Conservation (phyloP, 2,113 vertebrate species). For the Leptosomus discolor region DNA sequence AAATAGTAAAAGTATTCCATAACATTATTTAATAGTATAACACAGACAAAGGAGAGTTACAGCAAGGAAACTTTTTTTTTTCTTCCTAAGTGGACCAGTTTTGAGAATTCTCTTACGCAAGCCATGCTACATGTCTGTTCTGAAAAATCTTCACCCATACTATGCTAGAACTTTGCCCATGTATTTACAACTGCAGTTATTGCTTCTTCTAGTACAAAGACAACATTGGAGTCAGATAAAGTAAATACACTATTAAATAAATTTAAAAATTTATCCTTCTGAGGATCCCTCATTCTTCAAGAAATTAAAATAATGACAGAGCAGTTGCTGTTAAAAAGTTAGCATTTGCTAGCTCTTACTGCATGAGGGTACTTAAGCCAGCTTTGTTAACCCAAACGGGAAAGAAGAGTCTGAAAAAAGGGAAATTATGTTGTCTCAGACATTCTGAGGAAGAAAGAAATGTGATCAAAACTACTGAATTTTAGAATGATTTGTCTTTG, state of each 20-base stretch:
- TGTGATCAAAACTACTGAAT: neutral
- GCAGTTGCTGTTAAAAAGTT: conserved; percentile 7
- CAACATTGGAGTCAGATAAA: neutral
- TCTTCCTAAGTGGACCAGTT: neutral
- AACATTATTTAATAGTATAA: neutral
- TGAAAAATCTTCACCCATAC: neutral
- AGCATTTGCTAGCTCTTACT: neutral
- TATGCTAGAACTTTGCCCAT: neutral
- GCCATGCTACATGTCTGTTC: neutral
- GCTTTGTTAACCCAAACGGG: neutral
- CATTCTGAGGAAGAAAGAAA: neutral
- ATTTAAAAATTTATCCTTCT: neutral
- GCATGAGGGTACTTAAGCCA: neutral
- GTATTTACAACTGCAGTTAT: neutral
- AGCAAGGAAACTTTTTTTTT: neutral
- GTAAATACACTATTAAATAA: neutral
- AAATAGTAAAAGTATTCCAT: neutral
- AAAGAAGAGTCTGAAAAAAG: neutral
- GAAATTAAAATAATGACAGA: neutral
- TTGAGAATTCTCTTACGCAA: neutral
- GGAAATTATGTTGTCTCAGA: neutral
- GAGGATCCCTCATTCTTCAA: neutral
- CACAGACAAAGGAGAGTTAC: neutral
- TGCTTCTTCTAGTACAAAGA: neutral
- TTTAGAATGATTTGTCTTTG: neutral